These are phyloP conservation scores for Drosophila subsilvestris DNA, from an alignment of 2,888 invertebrate species.

Conservation along the genomic window DNA sequence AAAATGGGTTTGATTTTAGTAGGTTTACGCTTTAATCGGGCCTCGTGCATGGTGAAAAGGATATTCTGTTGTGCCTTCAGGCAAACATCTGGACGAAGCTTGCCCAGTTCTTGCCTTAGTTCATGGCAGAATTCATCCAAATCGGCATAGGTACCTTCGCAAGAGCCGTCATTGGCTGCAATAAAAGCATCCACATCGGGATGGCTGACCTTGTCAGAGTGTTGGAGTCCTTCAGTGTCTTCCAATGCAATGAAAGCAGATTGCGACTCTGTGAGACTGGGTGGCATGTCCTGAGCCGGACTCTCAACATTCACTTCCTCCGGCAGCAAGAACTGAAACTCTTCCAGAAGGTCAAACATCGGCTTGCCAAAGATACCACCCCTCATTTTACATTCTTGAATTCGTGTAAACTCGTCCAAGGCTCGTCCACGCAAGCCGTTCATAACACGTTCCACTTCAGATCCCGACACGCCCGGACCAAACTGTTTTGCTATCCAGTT, in stretches of 20 bases:
- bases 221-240: not conserved
- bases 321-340: slow-evolving; percentile 22
- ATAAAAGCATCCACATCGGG: too few species aligned
- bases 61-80: slow-evolving; percentile 14
- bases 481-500: slow-evolving; percentile 32
- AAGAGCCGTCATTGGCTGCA: not conserved
- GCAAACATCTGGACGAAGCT: slow-evolving; percentile 6
- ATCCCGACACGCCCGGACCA: not conserved
- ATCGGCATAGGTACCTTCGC: not conserved
- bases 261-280: not conserved
- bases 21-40: not conserved
- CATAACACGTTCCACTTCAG: slow-evolving; percentile 4
- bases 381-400: not conserved
- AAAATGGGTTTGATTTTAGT: not conserved
- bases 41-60: slow-evolving; percentile 1
- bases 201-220: not conserved
- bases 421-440: slow-evolving; percentile 4
- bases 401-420: slow-evolving; percentile 13
- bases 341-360: slow-evolving; percentile 18
- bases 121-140: slow-evolving; percentile 15
- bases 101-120: slow-evolving; percentile 7
- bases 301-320: not conserved
- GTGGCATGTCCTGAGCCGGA: too few species aligned
- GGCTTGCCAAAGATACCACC: not conserved
- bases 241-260: not conserved